phyloP scores from a whole-genome alignment of 2,888 invertebrate species.

The Bhutanitis thaidina region DNA sequence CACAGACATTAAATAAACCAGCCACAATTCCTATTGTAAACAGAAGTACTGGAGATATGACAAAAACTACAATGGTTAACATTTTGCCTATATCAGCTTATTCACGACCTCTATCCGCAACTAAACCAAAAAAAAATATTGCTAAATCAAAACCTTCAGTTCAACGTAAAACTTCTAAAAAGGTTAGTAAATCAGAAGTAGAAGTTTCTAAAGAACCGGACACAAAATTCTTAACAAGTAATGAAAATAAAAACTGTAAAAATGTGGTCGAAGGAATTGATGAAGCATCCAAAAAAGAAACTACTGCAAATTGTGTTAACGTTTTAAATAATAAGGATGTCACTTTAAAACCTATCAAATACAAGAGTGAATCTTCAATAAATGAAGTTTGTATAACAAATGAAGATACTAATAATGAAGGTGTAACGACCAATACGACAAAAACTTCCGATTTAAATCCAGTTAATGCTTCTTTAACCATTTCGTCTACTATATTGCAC shows the following conservation, averaged over 20 bases:
- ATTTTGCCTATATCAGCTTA: slow-evolving; percentile 74
- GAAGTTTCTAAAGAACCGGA: slow-evolving; percentile 5
- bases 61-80: slow-evolving; percentile 74
- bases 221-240: background rate
- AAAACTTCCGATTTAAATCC: slow-evolving; percentile 5
- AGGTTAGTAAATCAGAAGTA: slow-evolving; percentile 6
- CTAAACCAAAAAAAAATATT: slow-evolving; percentile 52
- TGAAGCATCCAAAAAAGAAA: background rate
- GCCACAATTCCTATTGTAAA: slow-evolving; percentile 48
- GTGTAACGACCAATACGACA: background rate
- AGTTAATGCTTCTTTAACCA: background rate
- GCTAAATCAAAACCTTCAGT: slow-evolving; percentile 38
- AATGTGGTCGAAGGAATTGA: background rate
- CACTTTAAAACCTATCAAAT: background rate
- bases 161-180: slow-evolving; percentile 28
- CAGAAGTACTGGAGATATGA: slow-evolving; percentile 59
- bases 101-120: slow-evolving; percentile 61
- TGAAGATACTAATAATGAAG: background rate
- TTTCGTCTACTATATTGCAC: slow-evolving; percentile 1
- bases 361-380: background rate
- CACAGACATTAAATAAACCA: slow-evolving; percentile 53
- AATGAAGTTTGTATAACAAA: background rate
- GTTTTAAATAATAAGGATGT: background rate
- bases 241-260: background rate
- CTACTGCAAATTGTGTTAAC: background rate